A percentile compares a stretch with the other conserved stretches of the same genome.
phyloP scores from a whole-genome alignment of 2,888 invertebrate genomes.

The Junonia oenone region DNA sequence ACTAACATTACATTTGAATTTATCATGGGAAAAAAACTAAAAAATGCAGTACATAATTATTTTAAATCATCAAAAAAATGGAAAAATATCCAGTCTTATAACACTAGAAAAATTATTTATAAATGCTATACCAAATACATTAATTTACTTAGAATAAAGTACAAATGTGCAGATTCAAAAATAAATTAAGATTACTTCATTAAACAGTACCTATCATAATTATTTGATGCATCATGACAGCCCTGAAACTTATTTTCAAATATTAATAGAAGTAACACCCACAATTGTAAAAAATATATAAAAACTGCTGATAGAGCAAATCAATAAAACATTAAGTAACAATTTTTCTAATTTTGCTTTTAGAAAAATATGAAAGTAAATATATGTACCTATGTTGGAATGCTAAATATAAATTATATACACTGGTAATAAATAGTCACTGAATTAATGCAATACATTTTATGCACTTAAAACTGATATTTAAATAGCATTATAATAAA shows the following conservation, averaged over 20 bases:
- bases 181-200: neutral
- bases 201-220: neutral
- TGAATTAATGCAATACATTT: neutral
- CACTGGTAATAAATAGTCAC: neutral
- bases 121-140: neutral
- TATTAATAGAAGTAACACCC: neutral
- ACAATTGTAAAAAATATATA: neutral
- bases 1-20: too few relatives aligned
- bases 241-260: neutral
- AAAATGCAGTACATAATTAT: too few relatives aligned
- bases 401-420: neutral
- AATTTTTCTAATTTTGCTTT: neutral
- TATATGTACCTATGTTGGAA: neutral
- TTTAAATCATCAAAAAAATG: neutral
- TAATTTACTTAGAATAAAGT: neutral
- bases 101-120: neutral
- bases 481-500: neutral
- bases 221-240: conserved; percentile 10
- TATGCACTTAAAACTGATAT: neutral
- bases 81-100: neutral
- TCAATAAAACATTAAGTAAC: neutral
- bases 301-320: neutral
- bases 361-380: neutral
- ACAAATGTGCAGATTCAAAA: neutral
- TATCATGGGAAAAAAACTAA: too few relatives aligned